Conservation (phyloP, 2,797 vertebrate species). For the Oreochromis grahami region DNA sequence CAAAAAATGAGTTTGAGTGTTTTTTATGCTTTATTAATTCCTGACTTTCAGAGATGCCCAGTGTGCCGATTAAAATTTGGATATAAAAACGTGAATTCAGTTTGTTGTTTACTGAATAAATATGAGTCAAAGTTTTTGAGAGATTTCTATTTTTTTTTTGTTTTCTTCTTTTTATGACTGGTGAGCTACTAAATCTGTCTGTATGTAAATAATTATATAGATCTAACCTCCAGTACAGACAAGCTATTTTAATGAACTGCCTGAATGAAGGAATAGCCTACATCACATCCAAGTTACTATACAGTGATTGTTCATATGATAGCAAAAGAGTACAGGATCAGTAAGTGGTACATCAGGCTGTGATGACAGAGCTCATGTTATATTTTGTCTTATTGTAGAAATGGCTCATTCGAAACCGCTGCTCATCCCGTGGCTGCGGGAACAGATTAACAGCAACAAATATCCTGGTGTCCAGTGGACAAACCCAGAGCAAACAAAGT, state of each 20-base stretch:
- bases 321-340: not conserved
- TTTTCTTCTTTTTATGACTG: not conserved
- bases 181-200: not conserved
- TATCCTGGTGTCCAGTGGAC: slow-evolving; percentile 84
- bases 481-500: slow-evolving; percentile 68
- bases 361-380: not conserved
- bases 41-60: not conserved
- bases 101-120: not conserved
- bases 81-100: not conserved
- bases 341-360: too few relatives aligned
- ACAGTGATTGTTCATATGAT: not conserved
- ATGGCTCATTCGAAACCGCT: slow-evolving; percentile 81
- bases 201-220: not conserved
- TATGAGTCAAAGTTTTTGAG: not conserved
- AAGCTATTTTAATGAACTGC: not conserved
- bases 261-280: not conserved
- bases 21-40: not conserved
- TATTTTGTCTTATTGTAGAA: slow-evolving; percentile 1
- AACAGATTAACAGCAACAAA: slow-evolving; percentile 67
- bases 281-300: not conserved
- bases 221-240: not conserved
- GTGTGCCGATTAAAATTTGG: not conserved
- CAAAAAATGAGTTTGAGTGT: not conserved
- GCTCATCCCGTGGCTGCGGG: slow-evolving; percentile 83
- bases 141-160: not conserved